These are phyloP conservation scores for Hylia prasina DNA, from an alignment of 2,113 vertebrate genomes.

Conservation along the genomic window DNA sequence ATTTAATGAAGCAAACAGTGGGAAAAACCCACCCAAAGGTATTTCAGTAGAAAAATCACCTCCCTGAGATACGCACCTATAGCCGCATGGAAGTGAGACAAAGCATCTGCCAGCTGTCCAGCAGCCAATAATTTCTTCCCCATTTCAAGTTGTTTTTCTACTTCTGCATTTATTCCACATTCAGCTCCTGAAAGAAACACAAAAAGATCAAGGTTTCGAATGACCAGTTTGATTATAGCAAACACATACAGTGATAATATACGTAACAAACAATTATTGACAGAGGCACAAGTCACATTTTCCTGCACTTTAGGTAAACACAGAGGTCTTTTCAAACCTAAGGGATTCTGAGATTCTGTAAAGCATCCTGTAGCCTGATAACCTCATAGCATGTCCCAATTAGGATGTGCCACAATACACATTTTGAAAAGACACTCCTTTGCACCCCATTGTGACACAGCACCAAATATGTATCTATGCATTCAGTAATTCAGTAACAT, in stretches of 20 bases:
- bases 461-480: fast-evolving
- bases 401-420: neutral
- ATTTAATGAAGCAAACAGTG: neutral
- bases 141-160: conserved; percentile 96
- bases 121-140: conserved; percentile 97
- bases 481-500: neutral
- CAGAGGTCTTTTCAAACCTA: neutral
- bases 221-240: neutral
- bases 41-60: neutral
- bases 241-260: neutral
- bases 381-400: fast-evolving
- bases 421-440: neutral
- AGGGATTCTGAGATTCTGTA: neutral
- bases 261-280: neutral
- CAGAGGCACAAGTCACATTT: neutral
- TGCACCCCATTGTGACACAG: neutral
- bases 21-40: neutral
- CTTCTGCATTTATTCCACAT: conserved; percentile 87
- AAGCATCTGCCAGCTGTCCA: conserved; percentile 93
- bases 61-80: conserved; percentile 80
- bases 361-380: neutral
- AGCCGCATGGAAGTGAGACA: conserved; percentile 95
- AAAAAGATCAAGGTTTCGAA: neutral
- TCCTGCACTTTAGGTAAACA: neutral
- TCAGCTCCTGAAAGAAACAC: conserved; percentile 81